A percentile compares a stretch with the other conserved stretches of the same genome.
Evolutionary conservation across 2,888 invertebrate genomes (phyloP).

Genomic region (Agrilus cyanescens): DNA sequence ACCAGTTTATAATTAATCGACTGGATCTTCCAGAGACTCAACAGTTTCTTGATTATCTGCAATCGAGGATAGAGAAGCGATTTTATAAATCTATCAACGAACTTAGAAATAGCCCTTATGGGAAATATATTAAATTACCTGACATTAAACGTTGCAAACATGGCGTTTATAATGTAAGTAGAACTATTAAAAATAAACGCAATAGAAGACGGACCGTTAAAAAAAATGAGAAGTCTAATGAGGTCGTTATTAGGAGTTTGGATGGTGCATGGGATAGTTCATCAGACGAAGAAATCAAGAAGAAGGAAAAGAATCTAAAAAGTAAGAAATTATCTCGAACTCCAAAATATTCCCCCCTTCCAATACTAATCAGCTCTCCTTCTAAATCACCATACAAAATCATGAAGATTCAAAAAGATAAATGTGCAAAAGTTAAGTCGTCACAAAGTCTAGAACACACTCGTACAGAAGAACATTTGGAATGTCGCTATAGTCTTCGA

Average conservation of each 20-base stretch:
- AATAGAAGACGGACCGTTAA: constrained; percentile 19
- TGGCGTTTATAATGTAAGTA: constrained; percentile 12
- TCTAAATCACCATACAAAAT: background rate
- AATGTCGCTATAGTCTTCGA: background rate
- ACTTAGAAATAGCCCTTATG: too few relatives aligned
- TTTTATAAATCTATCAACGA: too few relatives aligned
- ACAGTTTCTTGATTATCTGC: too few relatives aligned
- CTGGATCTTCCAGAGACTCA: too few relatives aligned
- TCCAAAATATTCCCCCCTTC: background rate
- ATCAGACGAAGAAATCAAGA: constrained; percentile 11
- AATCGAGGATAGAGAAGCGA: too few relatives aligned
- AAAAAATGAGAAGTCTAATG: too few relatives aligned
- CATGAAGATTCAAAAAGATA: background rate
- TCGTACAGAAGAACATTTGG: background rate
- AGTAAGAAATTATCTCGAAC: background rate
- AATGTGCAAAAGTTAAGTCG: constrained; percentile 7
- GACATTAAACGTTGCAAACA: too few relatives aligned
- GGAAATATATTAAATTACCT: too few relatives aligned
- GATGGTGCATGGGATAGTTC: constrained; percentile 17
- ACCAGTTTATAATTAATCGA: too few relatives aligned
- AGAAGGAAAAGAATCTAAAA: constrained; percentile 1
- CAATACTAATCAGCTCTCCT: too few relatives aligned
- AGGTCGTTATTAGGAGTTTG: constrained; percentile 4
- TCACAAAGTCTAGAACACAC: constrained; percentile 3
- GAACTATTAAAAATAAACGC: constrained; percentile 14